These are phyloP conservation scores for Gymnoscopelus braueri DNA, from an alignment of 2,797 vertebrate species.

Conservation along the genomic window DNA sequence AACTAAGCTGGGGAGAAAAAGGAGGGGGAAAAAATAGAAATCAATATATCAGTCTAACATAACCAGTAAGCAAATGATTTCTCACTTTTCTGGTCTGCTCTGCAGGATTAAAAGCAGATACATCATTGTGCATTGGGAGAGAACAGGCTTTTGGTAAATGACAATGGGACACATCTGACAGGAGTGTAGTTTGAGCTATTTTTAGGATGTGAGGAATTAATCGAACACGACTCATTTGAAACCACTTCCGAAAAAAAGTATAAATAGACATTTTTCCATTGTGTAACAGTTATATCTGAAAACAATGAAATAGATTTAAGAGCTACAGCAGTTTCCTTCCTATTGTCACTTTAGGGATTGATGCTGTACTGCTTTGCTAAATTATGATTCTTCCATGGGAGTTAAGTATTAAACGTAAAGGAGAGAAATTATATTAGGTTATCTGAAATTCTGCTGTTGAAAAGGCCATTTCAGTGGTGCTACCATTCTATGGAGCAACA, in stretches of 20 bases:
- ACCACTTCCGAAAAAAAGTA: constrained; percentile 13
- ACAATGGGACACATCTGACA: constrained; percentile 13
- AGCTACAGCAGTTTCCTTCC: constrained; percentile 11
- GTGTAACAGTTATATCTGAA: constrained; percentile 16
- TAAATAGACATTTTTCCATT: constrained; percentile 16
- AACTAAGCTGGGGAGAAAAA: too few species aligned
- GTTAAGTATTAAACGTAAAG: neutral
- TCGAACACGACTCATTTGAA: constrained; percentile 9
- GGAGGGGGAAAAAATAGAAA: constrained; percentile 34
- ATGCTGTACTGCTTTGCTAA: constrained; percentile 9
- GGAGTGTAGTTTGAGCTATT: neutral
- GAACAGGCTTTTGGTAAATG: constrained; percentile 25
- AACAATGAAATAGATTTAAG: constrained; percentile 15
- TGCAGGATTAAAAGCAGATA: constrained; percentile 29
- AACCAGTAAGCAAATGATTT: constrained; percentile 37
- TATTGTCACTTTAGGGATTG: constrained; percentile 3
- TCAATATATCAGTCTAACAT: constrained; percentile 37
- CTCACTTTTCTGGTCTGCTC: constrained; percentile 14
- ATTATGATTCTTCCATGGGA: neutral
- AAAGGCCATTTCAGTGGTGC: constrained; percentile 3
- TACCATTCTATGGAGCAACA: too few species aligned
- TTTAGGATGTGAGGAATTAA: constrained; percentile 4
- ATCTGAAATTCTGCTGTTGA: constrained; percentile 10
- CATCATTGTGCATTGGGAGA: constrained; percentile 11
- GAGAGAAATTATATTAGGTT: neutral